Conservation (phyloP, 2,797 vertebrate species). For the Synanceia verrucosa region DNA sequence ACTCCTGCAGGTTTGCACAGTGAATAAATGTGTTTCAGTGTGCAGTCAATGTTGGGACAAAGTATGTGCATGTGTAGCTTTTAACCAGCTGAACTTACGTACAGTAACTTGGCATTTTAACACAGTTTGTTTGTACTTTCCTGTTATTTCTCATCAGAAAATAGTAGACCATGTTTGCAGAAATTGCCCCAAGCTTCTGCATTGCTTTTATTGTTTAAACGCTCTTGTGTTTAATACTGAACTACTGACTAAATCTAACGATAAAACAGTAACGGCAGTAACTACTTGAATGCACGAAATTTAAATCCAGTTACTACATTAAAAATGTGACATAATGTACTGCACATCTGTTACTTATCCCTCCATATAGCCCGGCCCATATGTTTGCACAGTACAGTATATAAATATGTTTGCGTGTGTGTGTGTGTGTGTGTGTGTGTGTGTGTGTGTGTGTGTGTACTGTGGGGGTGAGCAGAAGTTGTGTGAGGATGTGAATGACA, state of each 20-base stretch:
- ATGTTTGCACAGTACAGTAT: not conserved
- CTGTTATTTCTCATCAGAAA: not conserved
- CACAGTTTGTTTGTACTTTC: not conserved
- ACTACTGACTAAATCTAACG: not conserved
- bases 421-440: not conserved
- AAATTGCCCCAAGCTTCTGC: not conserved
- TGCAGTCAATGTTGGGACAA: slow-evolving; percentile 27
- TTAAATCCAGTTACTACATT: not conserved
- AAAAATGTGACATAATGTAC: not conserved
- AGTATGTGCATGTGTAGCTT: slow-evolving; percentile 19
- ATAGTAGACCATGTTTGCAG: not conserved
- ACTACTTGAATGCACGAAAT: not conserved
- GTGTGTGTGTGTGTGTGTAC: slow-evolving; percentile 14
- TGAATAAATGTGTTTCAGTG: slow-evolving; percentile 47
- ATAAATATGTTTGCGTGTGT: slow-evolving; percentile 5
- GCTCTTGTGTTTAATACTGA: not conserved
- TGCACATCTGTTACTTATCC: slow-evolving; percentile 5
- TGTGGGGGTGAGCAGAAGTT: slow-evolving; percentile 44
- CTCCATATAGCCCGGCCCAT: not conserved
- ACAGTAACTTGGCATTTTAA: not conserved
- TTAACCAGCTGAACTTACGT: not conserved
- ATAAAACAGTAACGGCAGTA: not conserved
- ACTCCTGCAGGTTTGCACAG: slow-evolving; percentile 62
- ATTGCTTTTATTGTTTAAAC: not conserved
- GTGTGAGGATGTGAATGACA: slow-evolving; percentile 52